phyloP scores from a whole-genome alignment of 1,140 invertebrate genomes.

The Scaptomyza montana region DNA sequence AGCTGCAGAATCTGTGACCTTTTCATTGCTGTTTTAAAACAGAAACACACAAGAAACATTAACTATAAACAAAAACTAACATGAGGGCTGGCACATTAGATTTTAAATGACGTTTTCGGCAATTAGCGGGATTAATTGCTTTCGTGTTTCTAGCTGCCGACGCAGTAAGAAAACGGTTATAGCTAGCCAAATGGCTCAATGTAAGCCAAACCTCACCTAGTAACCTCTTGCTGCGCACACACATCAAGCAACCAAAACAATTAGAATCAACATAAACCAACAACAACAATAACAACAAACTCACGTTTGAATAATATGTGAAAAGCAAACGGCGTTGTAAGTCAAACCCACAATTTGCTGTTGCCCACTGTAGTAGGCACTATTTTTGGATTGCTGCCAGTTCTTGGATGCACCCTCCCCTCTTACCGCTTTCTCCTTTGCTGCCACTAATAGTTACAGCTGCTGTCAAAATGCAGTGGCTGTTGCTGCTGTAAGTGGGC shows the following conservation, averaged over 20 bases:
- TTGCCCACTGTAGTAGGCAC: conserved; percentile 42
- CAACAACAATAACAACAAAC: conserved; percentile 24
- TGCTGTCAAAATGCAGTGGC: conserved; percentile 60
- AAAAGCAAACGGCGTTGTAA: conserved; percentile 18
- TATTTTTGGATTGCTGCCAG: conserved; percentile 56
- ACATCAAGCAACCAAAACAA: conserved; percentile 53
- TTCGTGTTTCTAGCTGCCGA: conserved; percentile 51
- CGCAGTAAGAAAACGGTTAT: conserved; percentile 15
- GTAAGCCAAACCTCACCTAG: conserved; percentile 54
- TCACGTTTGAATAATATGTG: conserved; percentile 64
- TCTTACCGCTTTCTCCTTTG: conserved; percentile 24
- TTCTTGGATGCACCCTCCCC: conserved; percentile 39
- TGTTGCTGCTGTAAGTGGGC: conserved; percentile 63
- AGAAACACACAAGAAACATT: neutral
- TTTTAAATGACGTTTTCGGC: conserved; percentile 40
- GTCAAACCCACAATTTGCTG: conserved; percentile 26
- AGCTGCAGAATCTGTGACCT: conserved; percentile 35
- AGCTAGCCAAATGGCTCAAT: neutral
- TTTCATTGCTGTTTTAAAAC: conserved; percentile 3
- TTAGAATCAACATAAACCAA: conserved; percentile 62
- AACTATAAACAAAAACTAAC: conserved; percentile 21
- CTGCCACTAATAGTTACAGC: conserved; percentile 19
- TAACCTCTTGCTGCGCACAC: conserved; percentile 46
- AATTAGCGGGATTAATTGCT: conserved; percentile 72
- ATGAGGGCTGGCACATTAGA: conserved; percentile 47